Evolutionary conservation across 1,140 invertebrate genomes (phyloP).

Genomic region (Formica exsecta): DNA sequence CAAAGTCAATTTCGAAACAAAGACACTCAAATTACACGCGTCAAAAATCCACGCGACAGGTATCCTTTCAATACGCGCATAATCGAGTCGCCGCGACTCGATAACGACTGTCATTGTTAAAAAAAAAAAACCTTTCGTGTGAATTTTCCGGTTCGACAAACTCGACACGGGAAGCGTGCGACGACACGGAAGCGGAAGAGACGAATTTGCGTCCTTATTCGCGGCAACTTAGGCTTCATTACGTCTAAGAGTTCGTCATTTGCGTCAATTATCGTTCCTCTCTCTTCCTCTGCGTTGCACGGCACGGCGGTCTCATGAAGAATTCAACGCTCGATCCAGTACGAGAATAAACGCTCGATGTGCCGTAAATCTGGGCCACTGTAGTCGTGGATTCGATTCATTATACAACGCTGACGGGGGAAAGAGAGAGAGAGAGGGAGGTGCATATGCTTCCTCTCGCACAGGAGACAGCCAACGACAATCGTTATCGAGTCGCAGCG

Average conservation of each 20-base stretch:
- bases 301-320: background rate
- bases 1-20: background rate
- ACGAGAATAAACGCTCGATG: slow-evolving; percentile 55
- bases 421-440: background rate
- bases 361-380: slow-evolving; percentile 63
- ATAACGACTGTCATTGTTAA: background rate
- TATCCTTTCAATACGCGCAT: background rate
- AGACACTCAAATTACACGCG: background rate
- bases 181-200: slow-evolving; percentile 54
- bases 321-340: slow-evolving; percentile 45
- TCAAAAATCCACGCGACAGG: background rate
- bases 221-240: slow-evolving; percentile 33
- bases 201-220: slow-evolving; percentile 35
- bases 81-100: slow-evolving; percentile 12
- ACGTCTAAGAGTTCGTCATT: slow-evolving; percentile 26
- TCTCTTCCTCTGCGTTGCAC: slow-evolving; percentile 9
- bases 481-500: background rate
- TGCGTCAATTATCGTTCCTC: slow-evolving; percentile 33
- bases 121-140: background rate
- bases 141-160: slow-evolving; percentile 12
- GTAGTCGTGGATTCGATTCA: slow-evolving; percentile 39
- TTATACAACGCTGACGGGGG: slow-evolving; percentile 28
- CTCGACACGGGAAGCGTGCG: background rate
- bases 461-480: background rate
- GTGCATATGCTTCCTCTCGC: no score